Conservation (phyloP, 2,113 vertebrate species). For the Heterotilapia buettikoferi region DNA sequence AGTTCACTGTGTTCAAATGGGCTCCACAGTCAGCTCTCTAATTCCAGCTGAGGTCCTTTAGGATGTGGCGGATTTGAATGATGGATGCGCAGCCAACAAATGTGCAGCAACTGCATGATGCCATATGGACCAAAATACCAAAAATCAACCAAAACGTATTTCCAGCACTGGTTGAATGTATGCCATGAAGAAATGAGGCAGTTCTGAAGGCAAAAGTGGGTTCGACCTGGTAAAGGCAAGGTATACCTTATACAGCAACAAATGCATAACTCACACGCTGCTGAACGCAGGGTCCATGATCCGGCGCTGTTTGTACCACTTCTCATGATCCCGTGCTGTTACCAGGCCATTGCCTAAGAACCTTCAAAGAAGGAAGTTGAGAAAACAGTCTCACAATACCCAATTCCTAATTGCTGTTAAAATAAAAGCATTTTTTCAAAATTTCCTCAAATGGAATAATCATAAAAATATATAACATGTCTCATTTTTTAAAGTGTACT, state of each 20-base stretch:
- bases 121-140: not conserved
- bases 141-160: not conserved
- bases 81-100: not conserved
- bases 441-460: not conserved
- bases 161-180: not conserved
- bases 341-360: constrained; percentile 83
- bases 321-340: constrained; percentile 74
- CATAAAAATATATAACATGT: not conserved
- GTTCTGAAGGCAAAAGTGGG: not conserved
- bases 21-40: not conserved
- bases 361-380: constrained; percentile 47
- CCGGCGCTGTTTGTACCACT: constrained; percentile 84
- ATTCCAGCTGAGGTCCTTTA: not conserved
- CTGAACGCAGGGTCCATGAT: constrained; percentile 90
- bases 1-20: not conserved
- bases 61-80: not conserved
- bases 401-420: not conserved
- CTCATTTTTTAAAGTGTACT: not conserved
- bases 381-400: not conserved
- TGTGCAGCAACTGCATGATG: not conserved
- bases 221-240: not conserved
- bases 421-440: not conserved
- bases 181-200: not conserved
- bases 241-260: not conserved
- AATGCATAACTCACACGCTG: constrained; percentile 69